Conservation (phyloP, 2,113 vertebrate species). For the Tetrao urogallus region DNA sequence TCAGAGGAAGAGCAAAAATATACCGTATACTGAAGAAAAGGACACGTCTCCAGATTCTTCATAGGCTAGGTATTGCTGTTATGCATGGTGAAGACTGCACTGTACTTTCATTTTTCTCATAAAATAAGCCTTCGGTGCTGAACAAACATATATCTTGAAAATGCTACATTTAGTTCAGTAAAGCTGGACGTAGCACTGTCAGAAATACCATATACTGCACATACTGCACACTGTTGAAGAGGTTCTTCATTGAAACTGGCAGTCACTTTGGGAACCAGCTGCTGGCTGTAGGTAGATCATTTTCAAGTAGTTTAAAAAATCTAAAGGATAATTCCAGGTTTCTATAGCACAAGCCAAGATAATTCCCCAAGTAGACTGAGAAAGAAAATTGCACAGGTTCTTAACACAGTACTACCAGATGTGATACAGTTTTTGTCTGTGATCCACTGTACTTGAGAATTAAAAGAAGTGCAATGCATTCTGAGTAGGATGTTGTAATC, state of each 20-base stretch:
- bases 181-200: conserved; percentile 3
- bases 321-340: conserved; percentile 50
- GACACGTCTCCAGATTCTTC: neutral
- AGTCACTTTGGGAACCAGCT: conserved; percentile 51
- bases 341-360: conserved; percentile 42
- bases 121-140: neutral
- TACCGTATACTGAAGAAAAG: neutral
- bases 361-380: conserved; percentile 41
- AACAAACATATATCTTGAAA: conserved; percentile 31
- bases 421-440: conserved; percentile 34
- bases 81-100: neutral
- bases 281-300: conserved; percentile 51
- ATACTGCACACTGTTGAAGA: neutral
- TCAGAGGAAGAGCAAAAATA: neutral
- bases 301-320: conserved; percentile 57
- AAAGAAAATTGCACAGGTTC: conserved; percentile 55
- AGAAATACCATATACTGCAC: neutral
- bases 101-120: neutral
- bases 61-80: neutral
- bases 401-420: conserved; percentile 31
- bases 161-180: neutral
- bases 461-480: conserved; percentile 3
- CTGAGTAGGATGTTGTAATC: neutral
- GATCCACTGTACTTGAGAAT: conserved; percentile 28
- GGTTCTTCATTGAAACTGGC: conserved; percentile 63